phyloP scores from a whole-genome alignment of 2,113 vertebrate species.

The Gasterosteus aculeatus region DNA sequence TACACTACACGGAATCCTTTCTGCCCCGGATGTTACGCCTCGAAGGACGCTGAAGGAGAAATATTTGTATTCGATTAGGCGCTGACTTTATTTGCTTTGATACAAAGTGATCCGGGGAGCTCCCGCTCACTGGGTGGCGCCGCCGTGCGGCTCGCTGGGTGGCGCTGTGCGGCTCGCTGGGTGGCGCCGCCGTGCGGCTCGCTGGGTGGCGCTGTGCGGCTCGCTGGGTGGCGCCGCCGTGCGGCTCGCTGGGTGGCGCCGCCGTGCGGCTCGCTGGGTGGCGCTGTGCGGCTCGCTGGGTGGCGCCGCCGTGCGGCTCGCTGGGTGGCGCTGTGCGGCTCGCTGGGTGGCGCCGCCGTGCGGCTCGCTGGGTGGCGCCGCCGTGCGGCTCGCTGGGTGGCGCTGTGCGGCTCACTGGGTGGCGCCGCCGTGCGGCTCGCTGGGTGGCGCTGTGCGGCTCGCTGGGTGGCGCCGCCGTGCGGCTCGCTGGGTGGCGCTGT shows the following conservation, averaged over 20 bases:
- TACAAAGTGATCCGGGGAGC: neutral
- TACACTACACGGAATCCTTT: neutral
- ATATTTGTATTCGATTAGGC: neutral
- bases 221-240: too few relatives aligned
- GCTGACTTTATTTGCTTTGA: neutral
- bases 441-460: too few relatives aligned
- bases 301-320: neutral
- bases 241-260: neutral
- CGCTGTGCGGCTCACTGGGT: too few relatives aligned
- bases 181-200: too few relatives aligned
- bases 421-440: too few relatives aligned
- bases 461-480: too few relatives aligned
- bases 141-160: too few relatives aligned
- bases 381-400: neutral
- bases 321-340: neutral
- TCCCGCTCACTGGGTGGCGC: too few relatives aligned
- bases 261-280: neutral
- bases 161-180: neutral
- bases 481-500: neutral
- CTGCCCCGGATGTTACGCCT: neutral
- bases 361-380: neutral
- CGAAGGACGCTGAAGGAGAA: neutral
- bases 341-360: neutral
- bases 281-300: too few relatives aligned
- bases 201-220: too few relatives aligned